These are phyloP conservation scores for Chrosomus eos DNA, from an alignment of 2,797 vertebrate genomes.

Conservation along the genomic window DNA sequence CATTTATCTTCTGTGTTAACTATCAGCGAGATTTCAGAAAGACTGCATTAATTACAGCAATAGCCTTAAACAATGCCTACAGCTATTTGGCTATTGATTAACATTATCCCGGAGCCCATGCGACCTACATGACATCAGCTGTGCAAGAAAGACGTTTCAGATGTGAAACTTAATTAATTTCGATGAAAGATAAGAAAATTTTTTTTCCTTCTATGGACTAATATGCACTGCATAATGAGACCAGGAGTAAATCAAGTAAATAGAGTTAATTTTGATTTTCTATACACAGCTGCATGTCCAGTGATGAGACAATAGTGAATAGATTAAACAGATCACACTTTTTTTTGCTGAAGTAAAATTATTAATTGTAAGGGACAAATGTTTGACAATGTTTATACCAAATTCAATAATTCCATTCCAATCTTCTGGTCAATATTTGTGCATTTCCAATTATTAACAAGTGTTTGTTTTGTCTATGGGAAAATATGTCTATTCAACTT, in stretches of 20 bases:
- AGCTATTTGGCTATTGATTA: slow-evolving; percentile 25
- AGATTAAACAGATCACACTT: background rate
- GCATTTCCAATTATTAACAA: background rate
- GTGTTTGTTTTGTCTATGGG: background rate
- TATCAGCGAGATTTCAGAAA: slow-evolving; percentile 1
- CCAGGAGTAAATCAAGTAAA: background rate
- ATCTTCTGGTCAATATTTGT: background rate
- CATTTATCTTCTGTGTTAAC: slow-evolving; percentile 19
- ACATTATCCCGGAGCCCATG: background rate
- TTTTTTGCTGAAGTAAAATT: background rate
- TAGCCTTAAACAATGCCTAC: slow-evolving; percentile 13
- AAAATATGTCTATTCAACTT: background rate
- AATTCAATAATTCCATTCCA: background rate
- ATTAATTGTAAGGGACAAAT: background rate
- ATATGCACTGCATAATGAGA: background rate
- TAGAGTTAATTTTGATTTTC: background rate
- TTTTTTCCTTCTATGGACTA: background rate
- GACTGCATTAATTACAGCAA: slow-evolving; percentile 21
- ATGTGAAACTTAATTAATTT: slow-evolving; percentile 22
- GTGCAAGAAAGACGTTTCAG: background rate
- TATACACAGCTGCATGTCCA: background rate
- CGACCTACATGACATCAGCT: background rate
- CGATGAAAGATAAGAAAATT: background rate
- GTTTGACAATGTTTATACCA: background rate
- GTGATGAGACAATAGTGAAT: background rate